These are phyloP conservation scores for Papilio protenor DNA, from an alignment of 2,888 invertebrate genomes.

Conservation along the genomic window DNA sequence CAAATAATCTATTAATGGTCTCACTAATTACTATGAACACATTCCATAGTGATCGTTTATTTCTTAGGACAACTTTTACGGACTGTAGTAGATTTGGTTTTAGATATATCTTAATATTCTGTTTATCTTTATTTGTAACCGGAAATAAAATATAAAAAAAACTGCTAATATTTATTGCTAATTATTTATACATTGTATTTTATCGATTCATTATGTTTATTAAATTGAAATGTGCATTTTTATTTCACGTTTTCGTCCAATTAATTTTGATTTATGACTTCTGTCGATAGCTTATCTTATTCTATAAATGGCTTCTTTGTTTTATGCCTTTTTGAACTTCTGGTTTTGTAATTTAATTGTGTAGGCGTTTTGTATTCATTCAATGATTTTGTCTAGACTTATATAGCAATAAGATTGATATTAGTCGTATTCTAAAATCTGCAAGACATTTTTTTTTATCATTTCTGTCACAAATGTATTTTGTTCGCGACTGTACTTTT, in stretches of 20 bases:
- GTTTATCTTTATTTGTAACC: constrained; percentile 34
- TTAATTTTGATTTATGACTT: constrained; percentile 39
- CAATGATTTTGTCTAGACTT: neutral
- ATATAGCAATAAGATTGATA: neutral
- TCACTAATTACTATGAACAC: constrained; percentile 24
- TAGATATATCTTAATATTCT: constrained; percentile 12
- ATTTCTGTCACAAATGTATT: neutral
- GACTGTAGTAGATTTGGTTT: neutral
- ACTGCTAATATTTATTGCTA: constrained; percentile 36
- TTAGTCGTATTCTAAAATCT: neutral
- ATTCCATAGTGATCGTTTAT: constrained; percentile 27
- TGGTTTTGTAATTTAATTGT: neutral
- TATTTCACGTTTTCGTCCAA: constrained; percentile 38
- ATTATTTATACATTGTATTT: constrained; percentile 39
- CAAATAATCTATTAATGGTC: constrained; percentile 28
- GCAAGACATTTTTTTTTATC: neutral
- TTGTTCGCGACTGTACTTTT: constrained; percentile 22
- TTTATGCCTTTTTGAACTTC: constrained; percentile 9
- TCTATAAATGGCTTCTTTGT: constrained; percentile 25
- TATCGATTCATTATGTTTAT: constrained; percentile 35
- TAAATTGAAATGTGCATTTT: constrained; percentile 11
- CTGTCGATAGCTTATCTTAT: constrained; percentile 30
- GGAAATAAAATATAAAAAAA: constrained; percentile 35
- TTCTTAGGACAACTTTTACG: neutral
- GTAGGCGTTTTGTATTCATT: neutral